Base-by-base conservation (phyloP, 2,797 vertebrate species). In the Rhynchonycteris naso region DNA sequence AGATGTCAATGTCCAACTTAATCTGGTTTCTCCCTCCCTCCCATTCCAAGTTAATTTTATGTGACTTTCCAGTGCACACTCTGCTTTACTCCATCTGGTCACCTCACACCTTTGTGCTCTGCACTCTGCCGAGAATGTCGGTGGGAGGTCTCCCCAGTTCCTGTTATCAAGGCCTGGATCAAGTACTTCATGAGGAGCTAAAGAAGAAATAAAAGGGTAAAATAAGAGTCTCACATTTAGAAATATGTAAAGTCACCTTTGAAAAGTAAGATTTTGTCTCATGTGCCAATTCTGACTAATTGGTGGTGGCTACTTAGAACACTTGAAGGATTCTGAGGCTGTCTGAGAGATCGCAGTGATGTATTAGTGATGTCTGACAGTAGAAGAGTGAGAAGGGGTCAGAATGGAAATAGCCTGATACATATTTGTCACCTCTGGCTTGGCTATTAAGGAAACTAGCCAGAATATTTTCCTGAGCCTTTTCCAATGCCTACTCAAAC, bases 401-500 rank as follows among this genome's bases (percentile, higher is more conserved):
- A 92, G n/a, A 21, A 5, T 35, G 30, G 24, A 65, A 65, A 82
- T 38, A 59, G 52, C 14, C 30, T 68, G 14, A 1, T 66, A 59
- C 0, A 4, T 35, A 72, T 83, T 69, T 93, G 76, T 50, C 26
- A 79, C 15, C 1, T 63, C 69, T 72, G n/a, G 14, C 3, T 30
- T 91, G 30, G 35, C 78, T 75, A 72, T 50, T 88, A 81, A 81
- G 59, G 19, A 90, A 94, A 92, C 18, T 15, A 66, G 24, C 26
- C 58, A 71, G 72, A 79, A 15, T 79, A 86, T 87, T 69, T 93
- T 87, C 30, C 65, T 82, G 75, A 66, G 52, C 7, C 18, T 24
- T 92, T 95, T 90, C 78, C 69, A 94, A 61, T 59, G 63, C 28
- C 71, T 54, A 68, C 22, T 58, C 93, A 95, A 84, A 81, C 56